Evolutionary conservation across 92 coral and sea anemone species (phyloP).

Genomic region (Hydrozoanthus gracilis): DNA sequence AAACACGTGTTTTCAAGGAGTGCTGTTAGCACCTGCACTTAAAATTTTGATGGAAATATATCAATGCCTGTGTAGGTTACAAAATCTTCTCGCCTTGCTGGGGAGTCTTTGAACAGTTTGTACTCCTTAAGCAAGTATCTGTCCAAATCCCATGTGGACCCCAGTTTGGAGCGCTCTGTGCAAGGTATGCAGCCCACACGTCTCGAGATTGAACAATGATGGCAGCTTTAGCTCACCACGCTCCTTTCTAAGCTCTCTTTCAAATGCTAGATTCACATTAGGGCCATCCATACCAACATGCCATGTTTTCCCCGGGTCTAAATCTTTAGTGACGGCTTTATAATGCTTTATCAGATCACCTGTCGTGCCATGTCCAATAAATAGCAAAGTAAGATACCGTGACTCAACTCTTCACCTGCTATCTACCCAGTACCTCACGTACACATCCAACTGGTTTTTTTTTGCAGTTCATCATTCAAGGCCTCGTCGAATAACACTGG

Average conservation of each 20-base stretch:
- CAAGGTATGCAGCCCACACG: slow-evolving; percentile 72
- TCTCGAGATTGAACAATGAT: slow-evolving; percentile 65
- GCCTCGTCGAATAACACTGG: slow-evolving; percentile 43
- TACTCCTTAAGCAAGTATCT: slow-evolving; percentile 52
- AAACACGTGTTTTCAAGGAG: neutral
- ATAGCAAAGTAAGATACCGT: slow-evolving; percentile 55
- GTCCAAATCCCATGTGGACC: slow-evolving; percentile 66
- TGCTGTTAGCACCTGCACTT: neutral
- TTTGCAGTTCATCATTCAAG: slow-evolving; percentile 39
- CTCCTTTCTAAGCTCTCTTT: slow-evolving; percentile 47
- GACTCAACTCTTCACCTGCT: slow-evolving; percentile 56
- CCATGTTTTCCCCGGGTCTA: slow-evolving; percentile 48
- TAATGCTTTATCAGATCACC: slow-evolving; percentile 59
- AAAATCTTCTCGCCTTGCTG: slow-evolving; percentile 69
- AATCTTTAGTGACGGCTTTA: slow-evolving; percentile 59
- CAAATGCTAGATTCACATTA: slow-evolving; percentile 65
- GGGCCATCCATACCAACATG: slow-evolving; percentile 71
- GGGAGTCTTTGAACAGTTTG: slow-evolving; percentile 68
- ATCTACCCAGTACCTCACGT: slow-evolving; percentile 59
- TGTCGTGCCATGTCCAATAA: slow-evolving; percentile 65
- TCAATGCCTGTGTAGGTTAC: slow-evolving; percentile 64
- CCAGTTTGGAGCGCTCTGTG: slow-evolving; percentile 74
- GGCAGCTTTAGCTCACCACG: slow-evolving; percentile 40
- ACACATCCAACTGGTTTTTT: slow-evolving; percentile 65
- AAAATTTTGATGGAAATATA: slow-evolving; percentile 71